Evolutionary conservation across 2,888 invertebrate genomes (phyloP), one percentile per base, ranked within the genome.

Genomic region (Thalpophila matura): DNA sequence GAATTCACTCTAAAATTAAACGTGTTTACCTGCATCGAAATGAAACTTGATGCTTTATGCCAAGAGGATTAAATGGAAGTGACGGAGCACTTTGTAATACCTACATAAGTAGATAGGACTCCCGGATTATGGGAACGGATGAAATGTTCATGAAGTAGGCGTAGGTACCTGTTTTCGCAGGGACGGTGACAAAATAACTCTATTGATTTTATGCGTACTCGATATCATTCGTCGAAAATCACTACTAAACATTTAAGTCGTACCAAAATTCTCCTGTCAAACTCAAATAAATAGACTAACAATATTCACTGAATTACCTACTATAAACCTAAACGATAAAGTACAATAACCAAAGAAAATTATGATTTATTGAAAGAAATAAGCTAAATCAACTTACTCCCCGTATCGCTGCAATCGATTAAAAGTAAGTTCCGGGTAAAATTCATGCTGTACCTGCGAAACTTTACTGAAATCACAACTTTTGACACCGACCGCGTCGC

Each of bases 1-100:
- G 68, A 72, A 76, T 76, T 69, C 65, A 42, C 64, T 74, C 56
- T 68, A 69, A 77, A 78, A 74, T 76, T 78, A 62, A 74, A 64
- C 59, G 29, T 58, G 49, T 59, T 65, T 56, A 68, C 65, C 55
- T 71, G 61, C 40, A 60, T 50, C 38, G n/a, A 1, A 35, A 45
- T 60, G 46, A 24, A 53, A 51, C 38, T 68, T 26, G 58, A 57
- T 47, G 42, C 42, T 63, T 53, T 51, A 31, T 51, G 16, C 9
- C 4, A 18, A 24, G 22, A 24, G n/a, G 27, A 47, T 61, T 56
- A 40, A 26, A 29, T 49, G 12, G 16, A n/a, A 22, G 14, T 42
- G 16, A 60, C 9, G 33, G 12, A 40, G 18, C 26, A 18, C 16
- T 69, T 64, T 42, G 14, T 53, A 20, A 27, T 24, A 22, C 1